Percentiles rank a stretch among this genome's conserved stretches.
phyloP scores from a whole-genome alignment of 2,888 invertebrate genomes.

The Hanleya hanleyi region DNA sequence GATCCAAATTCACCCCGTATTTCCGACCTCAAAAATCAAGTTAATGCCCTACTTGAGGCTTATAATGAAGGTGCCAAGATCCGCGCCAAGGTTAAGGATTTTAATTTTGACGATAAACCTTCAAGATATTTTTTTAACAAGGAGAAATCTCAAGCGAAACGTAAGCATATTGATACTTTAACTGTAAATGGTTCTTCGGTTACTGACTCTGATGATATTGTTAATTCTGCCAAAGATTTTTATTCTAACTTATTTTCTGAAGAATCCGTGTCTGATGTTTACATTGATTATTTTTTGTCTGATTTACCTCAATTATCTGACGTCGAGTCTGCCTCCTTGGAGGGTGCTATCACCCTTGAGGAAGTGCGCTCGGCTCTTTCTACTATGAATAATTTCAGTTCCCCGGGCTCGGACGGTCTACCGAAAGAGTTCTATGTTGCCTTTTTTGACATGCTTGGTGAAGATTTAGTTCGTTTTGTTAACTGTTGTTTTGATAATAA shows the following conservation, averaged over 20 bases:
- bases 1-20: not conserved
- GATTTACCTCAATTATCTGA: slow-evolving; percentile 6
- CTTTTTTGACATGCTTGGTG: slow-evolving; percentile 11
- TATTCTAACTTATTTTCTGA: slow-evolving; percentile 2
- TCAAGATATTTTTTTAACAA: slow-evolving; percentile 7
- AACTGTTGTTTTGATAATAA: not conserved
- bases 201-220: not conserved
- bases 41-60: not conserved
- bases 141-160: not conserved
- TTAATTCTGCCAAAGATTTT: not conserved
- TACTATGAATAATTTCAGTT: slow-evolving; percentile 2
- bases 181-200: not conserved
- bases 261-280: not conserved
- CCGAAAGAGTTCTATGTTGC: slow-evolving; percentile 10
- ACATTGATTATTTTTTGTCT: not conserved
- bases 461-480: not conserved
- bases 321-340: not conserved
- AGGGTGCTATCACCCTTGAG: slow-evolving; percentile 1
- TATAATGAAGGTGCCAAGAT: slow-evolving; percentile 5
- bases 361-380: slow-evolving; percentile 4
- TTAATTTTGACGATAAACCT: slow-evolving; percentile 6
- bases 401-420: slow-evolving; percentile 16
- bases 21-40: not conserved
- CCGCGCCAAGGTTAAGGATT: not conserved
- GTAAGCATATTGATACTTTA: not conserved